Percentiles rank a stretch among this genome's conserved stretches.
phyloP scores from a whole-genome alignment of 1,140 invertebrate genomes.

The Xylocopa sonorina region DNA sequence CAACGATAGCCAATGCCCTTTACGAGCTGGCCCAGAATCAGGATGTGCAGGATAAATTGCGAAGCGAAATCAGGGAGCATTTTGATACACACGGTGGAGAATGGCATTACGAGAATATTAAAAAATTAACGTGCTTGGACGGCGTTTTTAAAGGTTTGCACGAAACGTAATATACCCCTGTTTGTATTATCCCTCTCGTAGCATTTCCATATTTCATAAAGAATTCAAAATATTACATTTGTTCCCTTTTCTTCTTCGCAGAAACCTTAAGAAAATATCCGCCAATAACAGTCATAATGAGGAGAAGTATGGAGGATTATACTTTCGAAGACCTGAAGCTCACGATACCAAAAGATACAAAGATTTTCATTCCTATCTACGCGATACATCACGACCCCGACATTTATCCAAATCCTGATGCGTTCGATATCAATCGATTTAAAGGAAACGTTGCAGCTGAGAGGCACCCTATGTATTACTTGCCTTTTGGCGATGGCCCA shows the following conservation, averaged over 20 bases:
- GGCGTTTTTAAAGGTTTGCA: conserved; percentile 68
- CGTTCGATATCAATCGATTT: conserved; percentile 21
- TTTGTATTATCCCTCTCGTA: no score
- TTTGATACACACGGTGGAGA: conserved; percentile 39
- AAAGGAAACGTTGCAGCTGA: not conserved
- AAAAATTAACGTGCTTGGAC: conserved; percentile 79
- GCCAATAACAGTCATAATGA: not conserved
- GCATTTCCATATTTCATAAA: no score
- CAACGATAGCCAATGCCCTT: conserved; percentile 56
- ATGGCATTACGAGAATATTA: conserved; percentile 76
- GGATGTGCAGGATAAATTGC: conserved; percentile 71
- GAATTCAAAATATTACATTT: no score
- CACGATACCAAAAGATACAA: conserved; percentile 13
- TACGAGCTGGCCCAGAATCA: conserved; percentile 69
- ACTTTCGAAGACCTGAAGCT: conserved; percentile 9
- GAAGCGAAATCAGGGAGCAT: conserved; percentile 67
- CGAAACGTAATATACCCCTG: no score
- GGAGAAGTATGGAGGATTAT: not conserved
- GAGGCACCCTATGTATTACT: conserved; percentile 24
- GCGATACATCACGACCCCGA: conserved; percentile 25
- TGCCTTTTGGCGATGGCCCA: conserved; percentile 36
- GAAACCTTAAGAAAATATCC: conserved; percentile 33
- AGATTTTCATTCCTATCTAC: not conserved
- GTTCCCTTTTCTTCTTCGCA: not conserved
- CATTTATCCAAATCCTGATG: conserved; percentile 33